These are phyloP conservation scores for Manis pentadactyla DNA, from an alignment of 2,797 vertebrate species.

Conservation along the genomic window DNA sequence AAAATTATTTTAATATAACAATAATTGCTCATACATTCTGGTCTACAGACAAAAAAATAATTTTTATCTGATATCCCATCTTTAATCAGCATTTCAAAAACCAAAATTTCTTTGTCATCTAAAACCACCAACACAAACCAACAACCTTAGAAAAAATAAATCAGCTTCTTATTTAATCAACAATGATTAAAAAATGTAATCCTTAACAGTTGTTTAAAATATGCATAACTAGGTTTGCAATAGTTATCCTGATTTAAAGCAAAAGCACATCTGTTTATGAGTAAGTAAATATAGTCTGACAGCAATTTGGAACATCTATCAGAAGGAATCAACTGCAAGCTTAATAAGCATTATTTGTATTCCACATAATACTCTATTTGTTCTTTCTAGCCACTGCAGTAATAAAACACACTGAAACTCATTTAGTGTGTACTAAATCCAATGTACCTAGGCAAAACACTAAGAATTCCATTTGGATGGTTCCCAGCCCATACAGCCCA, in stretches of 20 bases:
- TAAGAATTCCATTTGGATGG: conserved; percentile 78
- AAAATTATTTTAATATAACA: conserved; percentile 10
- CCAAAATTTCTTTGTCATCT: conserved; percentile 30
- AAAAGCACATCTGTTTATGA: conserved; percentile 76
- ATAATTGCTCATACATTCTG: not conserved
- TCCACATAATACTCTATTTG: conserved; percentile 75
- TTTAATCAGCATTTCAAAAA: conserved; percentile 24
- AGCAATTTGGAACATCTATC: conserved; percentile 82
- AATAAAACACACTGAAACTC: conserved; percentile 80
- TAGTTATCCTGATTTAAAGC: conserved; percentile 75
- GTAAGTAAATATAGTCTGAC: conserved; percentile 82
- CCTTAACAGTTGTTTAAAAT: conserved; percentile 82
- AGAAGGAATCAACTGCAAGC: conserved; percentile 80
- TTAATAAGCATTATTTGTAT: conserved; percentile 85
- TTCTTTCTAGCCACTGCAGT: conserved; percentile 77
- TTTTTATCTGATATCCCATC: not conserved
- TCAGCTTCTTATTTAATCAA: conserved; percentile 71
- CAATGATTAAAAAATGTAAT: conserved; percentile 64
- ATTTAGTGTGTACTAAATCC: conserved; percentile 75
- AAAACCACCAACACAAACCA: conserved; percentile 62
- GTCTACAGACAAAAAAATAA: not conserved
- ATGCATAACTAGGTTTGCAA: conserved; percentile 75
- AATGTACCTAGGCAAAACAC: conserved; percentile 81
- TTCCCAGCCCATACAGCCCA: conserved; percentile 76
- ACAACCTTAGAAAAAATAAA: conserved; percentile 69